Conservation (phyloP, 2,888 invertebrate genomes). For the Drosophila sordidula region DNA sequence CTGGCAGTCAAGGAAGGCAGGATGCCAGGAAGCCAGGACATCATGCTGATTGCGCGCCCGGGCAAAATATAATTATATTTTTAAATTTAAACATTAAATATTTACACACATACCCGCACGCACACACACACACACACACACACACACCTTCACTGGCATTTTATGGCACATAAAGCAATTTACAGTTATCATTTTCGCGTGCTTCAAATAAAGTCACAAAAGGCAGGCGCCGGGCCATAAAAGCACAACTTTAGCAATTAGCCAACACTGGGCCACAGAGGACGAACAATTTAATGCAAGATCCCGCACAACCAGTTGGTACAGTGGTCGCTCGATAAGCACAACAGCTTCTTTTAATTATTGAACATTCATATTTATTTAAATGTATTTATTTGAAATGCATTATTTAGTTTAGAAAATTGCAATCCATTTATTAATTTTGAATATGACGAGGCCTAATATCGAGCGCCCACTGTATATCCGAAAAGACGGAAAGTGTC, state of each 20-base stretch:
- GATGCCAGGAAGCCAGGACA: slow-evolving; percentile 35
- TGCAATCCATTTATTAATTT: too few species aligned
- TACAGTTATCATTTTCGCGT: slow-evolving; percentile 41
- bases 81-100: slow-evolving; percentile 73
- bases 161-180: slow-evolving; percentile 59
- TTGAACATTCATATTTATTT: too few species aligned
- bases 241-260: slow-evolving; percentile 56
- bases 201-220: slow-evolving; percentile 30
- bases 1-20: slow-evolving; percentile 4
- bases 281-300: slow-evolving; percentile 1
- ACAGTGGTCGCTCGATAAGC: neutral
- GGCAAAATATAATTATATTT: slow-evolving; percentile 70
- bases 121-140: slow-evolving; percentile 21
- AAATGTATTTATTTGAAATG: too few species aligned
- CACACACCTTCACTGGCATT: slow-evolving; percentile 24
- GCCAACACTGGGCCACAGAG: slow-evolving; percentile 37
- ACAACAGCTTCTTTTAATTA: too few species aligned
- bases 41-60: slow-evolving; percentile 65
- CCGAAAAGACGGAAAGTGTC: neutral
- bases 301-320: slow-evolving; percentile 8
- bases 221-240: slow-evolving; percentile 26
- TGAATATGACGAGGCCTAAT: neutral
- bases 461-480: neutral
- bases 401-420: too few species aligned
- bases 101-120: slow-evolving; percentile 39